These are phyloP conservation scores for Lipotes vexillifer DNA, from an alignment of 2,113 vertebrate genomes.

Conservation along the genomic window DNA sequence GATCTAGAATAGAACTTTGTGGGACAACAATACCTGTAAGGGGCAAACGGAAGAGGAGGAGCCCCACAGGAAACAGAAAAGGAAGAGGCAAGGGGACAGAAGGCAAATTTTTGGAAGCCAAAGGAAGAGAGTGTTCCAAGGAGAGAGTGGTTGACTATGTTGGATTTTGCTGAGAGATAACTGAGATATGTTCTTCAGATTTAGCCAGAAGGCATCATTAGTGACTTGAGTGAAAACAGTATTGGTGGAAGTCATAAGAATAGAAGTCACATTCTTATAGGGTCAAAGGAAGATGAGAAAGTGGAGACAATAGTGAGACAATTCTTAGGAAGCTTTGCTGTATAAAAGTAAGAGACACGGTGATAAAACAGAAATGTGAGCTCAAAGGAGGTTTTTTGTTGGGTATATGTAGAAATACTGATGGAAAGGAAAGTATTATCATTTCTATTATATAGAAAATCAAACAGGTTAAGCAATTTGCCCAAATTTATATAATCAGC, in stretches of 20 bases:
- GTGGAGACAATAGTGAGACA: neutral
- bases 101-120: neutral
- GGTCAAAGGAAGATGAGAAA: neutral
- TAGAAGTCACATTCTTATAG: neutral
- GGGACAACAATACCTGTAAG: neutral
- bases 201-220: neutral
- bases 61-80: neutral
- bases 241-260: neutral
- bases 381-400: neutral
- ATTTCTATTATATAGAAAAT: neutral
- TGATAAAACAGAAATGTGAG: neutral
- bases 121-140: neutral
- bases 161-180: neutral
- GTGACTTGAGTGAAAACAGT: neutral
- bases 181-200: neutral
- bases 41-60: neutral
- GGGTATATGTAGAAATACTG: neutral
- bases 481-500: neutral
- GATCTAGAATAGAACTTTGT: neutral
- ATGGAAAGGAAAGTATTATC: neutral
- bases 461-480: neutral
- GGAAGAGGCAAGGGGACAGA: neutral
- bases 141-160: neutral
- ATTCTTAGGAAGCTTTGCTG: neutral
- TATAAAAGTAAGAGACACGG: neutral